Base-by-base conservation (phyloP, 2,113 vertebrate species). In the Callithrix jacchus region DNA sequence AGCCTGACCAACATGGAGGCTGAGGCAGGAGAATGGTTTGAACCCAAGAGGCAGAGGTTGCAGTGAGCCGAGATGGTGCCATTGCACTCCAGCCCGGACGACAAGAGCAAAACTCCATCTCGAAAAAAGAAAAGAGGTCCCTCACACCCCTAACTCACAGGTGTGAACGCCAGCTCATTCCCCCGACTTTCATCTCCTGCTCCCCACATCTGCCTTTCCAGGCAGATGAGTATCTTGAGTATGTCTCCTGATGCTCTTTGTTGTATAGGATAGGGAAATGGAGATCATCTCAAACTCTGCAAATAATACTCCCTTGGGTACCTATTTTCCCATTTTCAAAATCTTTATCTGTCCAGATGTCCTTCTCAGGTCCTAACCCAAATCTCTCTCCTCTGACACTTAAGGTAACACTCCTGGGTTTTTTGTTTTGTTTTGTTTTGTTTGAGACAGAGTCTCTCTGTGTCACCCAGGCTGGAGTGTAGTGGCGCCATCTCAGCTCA, bases 261-360 rank as follows among this genome's bases (percentile, higher is more conserved):
- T 66, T 68, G 83, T 61, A 64, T 54, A 37, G 79, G 30, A 10
- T 61, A 4, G 70, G 27, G 37, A 71, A 47, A 8, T 37, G 21
- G 58, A 37, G 30, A 37, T 42, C 14, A 0, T 40, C 52, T 49
- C 68, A 35, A 35, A 52, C 49, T 64, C 87, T 73, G 6, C 9
- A 58, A 14, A 52, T 20, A 56, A 2, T 9, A n/a, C 8, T 79
- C 56, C 10, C 18, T 64, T 9, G 56, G 6, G 23, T 25, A 54
- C 64, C 27, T 32, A 0, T 35, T 87, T 92, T 80, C 91, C 85
- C 85, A 18, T 71, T 82, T 87, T 86, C 66, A 86, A 20, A 40
- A 81, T 27, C 85, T 23, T 40, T 68, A 35, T n/a, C 56, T 70
- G 5, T 66, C 40, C 37, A 6, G n/a, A 81, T 40, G 47, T 37